Evolutionary conservation across 1,140 invertebrate genomes (phyloP).

Genomic region (Goniozus legneri): DNA sequence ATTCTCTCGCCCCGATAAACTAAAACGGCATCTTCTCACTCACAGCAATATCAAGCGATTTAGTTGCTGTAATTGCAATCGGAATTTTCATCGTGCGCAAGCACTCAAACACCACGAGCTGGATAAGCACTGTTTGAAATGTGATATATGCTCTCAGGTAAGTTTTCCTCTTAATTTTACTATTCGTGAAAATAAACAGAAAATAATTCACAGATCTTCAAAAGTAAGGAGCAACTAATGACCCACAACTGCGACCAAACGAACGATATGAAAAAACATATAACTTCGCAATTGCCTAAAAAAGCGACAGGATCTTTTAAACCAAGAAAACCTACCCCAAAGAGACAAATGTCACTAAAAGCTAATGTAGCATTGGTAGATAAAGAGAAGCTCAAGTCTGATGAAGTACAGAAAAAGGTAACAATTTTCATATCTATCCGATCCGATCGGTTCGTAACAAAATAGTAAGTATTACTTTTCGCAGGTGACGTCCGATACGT

Average conservation of each 20-base stretch:
- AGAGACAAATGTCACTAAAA: constrained; percentile 43
- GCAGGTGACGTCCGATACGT: constrained; percentile 22
- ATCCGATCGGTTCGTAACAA: neutral
- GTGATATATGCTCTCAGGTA: constrained; percentile 47
- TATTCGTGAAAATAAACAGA: neutral
- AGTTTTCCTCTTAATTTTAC: constrained; percentile 18
- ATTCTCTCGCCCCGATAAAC: constrained; percentile 61
- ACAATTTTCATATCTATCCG: neutral
- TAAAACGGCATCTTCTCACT: constrained; percentile 61
- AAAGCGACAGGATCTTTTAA: constrained; percentile 48
- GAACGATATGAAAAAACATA: constrained; percentile 38
- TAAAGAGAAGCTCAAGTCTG: constrained; percentile 42
- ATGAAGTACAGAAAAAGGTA: constrained; percentile 43
- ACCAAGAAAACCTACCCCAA: constrained; percentile 45
- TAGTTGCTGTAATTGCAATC: constrained; percentile 51
- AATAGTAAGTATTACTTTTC: constrained; percentile 1
- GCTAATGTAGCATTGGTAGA: constrained; percentile 27
- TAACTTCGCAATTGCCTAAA: constrained; percentile 44
- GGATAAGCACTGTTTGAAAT: constrained; percentile 46
- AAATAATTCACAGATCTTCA: constrained; percentile 35
- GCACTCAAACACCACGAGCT: constrained; percentile 50
- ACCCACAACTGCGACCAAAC: constrained; percentile 47
- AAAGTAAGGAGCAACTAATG: constrained; percentile 45
- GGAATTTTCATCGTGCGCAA: constrained; percentile 58
- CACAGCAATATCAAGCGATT: constrained; percentile 63